Conservation (phyloP, 1,140 invertebrate genomes). For the Caerostris extrusa region DNA sequence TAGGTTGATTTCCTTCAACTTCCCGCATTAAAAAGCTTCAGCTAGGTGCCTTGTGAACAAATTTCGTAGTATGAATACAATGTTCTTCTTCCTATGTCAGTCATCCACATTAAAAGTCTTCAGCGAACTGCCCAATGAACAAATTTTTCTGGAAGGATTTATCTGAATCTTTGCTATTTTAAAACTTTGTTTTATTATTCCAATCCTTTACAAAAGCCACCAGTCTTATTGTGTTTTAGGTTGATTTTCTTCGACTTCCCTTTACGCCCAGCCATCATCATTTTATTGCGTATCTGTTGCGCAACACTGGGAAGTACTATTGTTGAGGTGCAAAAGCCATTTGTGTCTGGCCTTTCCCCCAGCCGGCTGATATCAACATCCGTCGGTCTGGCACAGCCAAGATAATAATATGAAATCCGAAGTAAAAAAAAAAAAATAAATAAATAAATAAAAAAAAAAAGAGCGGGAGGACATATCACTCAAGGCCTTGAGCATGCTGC, state of each 20-base stretch:
- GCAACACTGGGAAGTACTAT: constrained; percentile 11
- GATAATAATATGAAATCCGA: not conserved
- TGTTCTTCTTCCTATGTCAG: too few relatives aligned
- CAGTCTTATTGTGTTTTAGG: not conserved
- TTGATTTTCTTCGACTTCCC: not conserved
- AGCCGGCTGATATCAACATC: constrained; percentile 21
- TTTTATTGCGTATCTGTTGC: constrained; percentile 8
- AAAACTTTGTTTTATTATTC: not conserved
- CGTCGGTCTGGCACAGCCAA: constrained; percentile 30
- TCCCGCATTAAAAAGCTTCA: too few relatives aligned
- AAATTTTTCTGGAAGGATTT: too few relatives aligned
- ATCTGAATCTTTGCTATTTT: too few relatives aligned
- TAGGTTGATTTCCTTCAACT: not conserved
- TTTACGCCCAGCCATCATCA: not conserved
- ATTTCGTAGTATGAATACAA: too few relatives aligned
- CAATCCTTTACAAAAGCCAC: not conserved
- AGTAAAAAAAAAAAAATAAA: not conserved
- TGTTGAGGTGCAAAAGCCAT: constrained; percentile 7
- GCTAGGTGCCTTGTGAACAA: too few relatives aligned
- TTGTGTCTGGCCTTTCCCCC: not conserved
- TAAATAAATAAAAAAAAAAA: not conserved
- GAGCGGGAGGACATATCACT: constrained; percentile 4
- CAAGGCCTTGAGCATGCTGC: constrained; percentile 13
- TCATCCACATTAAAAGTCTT: too few relatives aligned
- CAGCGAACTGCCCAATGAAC: too few relatives aligned